Conservation (phyloP, 2,113 vertebrate species). For the Polyodon spathula region DNA sequence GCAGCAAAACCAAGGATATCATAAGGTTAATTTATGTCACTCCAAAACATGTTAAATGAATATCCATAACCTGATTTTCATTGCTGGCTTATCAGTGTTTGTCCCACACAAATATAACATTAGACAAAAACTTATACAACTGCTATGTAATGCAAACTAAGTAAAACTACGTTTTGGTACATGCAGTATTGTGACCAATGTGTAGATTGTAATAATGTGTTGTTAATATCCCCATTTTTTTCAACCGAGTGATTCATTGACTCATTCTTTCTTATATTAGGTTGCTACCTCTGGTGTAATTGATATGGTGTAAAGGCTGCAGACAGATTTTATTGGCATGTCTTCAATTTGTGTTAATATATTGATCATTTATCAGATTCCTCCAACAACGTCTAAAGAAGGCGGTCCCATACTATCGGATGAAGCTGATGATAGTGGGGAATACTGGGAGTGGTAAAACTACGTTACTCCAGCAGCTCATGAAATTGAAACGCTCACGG, state of each 20-base stretch:
- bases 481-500: constrained; percentile 68
- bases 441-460: constrained; percentile 84
- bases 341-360: neutral
- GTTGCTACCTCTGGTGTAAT: too few species aligned
- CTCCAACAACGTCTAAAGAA: constrained; percentile 93
- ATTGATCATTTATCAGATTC: constrained; percentile 56
- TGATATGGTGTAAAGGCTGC: too few species aligned
- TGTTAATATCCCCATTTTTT: too few species aligned
- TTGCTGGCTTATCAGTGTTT: neutral
- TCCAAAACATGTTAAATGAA: neutral
- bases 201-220: too few species aligned
- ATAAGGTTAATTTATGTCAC: constrained; percentile 63
- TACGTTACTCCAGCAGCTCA: constrained; percentile 75
- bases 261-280: too few species aligned
- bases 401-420: constrained; percentile 83
- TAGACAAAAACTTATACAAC: too few species aligned
- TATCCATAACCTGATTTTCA: neutral
- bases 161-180: too few species aligned
- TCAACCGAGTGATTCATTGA: too few species aligned
- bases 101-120: too few species aligned
- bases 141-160: too few species aligned
- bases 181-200: too few species aligned
- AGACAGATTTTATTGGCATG: too few species aligned
- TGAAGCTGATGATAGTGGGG: constrained; percentile 93
- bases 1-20: constrained; percentile 90